Evolutionary conservation across 2,797 vertebrate genomes (phyloP).

Genomic region (Gobionotothen gibberifrons): DNA sequence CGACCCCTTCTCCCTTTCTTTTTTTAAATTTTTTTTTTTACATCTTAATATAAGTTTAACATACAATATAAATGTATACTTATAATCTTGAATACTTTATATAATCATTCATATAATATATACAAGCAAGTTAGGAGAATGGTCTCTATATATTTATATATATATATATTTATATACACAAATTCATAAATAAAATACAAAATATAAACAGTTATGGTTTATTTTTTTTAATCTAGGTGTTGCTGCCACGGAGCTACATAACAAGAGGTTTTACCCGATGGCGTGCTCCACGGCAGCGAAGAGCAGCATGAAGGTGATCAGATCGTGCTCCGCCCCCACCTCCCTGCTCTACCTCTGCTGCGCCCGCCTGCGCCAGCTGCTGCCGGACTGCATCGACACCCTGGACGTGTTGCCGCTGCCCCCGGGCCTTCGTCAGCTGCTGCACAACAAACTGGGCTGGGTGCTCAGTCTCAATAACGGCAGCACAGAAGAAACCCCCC

Average conservation of each 20-base stretch:
- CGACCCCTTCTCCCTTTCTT: no score
- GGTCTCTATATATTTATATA: no score
- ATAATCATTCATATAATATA: no score
- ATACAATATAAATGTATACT: no score
- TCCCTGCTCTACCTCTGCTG: conserved; percentile 97
- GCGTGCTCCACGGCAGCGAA: conserved; percentile 97
- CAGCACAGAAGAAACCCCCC: conserved; percentile 53
- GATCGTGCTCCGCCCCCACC: conserved; percentile 91
- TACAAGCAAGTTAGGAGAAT: no score
- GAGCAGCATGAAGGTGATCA: conserved; percentile 99
- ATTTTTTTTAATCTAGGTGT: no score
- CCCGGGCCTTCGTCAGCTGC: conserved; percentile 93
- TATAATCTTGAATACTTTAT: no score
- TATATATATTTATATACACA: no score
- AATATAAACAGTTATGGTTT: no score
- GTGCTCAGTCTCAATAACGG: conserved; percentile 91
- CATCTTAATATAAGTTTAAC: no score
- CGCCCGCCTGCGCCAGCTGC: conserved; percentile 92
- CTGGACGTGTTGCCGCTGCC: conserved; percentile 94
- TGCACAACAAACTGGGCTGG: conserved; percentile 96
- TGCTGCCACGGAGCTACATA: conserved; percentile 92
- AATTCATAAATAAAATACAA: no score
- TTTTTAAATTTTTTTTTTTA: no score
- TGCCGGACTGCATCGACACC: conserved; percentile 89
- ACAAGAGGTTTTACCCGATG: conserved; percentile 95